phyloP scores from a whole-genome alignment of 2,888 invertebrate species.

The Pandemis cinnamomeana region DNA sequence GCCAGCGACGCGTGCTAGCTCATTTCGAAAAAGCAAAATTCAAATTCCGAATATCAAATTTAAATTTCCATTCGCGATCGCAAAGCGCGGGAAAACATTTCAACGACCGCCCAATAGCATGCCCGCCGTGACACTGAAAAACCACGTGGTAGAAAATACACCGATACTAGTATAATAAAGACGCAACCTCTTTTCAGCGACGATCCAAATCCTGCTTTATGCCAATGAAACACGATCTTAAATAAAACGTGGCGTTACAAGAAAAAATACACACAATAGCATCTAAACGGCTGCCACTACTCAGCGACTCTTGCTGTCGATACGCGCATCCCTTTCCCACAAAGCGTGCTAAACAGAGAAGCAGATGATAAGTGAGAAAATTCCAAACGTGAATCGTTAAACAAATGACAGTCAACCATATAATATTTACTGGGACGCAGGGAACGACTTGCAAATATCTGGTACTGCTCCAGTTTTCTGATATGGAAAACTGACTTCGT shows the following conservation, averaged over 20 bases:
- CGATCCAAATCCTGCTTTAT: slow-evolving; percentile 40
- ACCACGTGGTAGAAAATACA: slow-evolving; percentile 65
- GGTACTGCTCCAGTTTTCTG: slow-evolving; percentile 40
- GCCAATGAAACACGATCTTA: slow-evolving; percentile 1
- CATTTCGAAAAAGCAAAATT: slow-evolving; percentile 47
- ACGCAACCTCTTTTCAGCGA: slow-evolving; percentile 30
- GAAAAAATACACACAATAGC: slow-evolving; percentile 28
- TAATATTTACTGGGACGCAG: slow-evolving; percentile 30
- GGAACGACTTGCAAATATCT: slow-evolving; percentile 42
- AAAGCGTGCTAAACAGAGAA: background rate
- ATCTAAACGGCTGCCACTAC: slow-evolving; percentile 9
- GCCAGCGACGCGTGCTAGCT: slow-evolving; percentile 13
- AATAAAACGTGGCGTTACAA: slow-evolving; percentile 2
- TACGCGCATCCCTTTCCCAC: background rate
- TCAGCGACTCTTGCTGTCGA: background rate
- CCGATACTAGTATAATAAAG: slow-evolving; percentile 42
- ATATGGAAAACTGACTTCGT: slow-evolving; percentile 57
- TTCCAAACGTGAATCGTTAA: background rate
- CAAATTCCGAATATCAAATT: slow-evolving; percentile 47
- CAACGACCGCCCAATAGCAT: slow-evolving; percentile 57
- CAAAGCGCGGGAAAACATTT: slow-evolving; percentile 54
- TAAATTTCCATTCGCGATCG: slow-evolving; percentile 44
- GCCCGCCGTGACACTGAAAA: slow-evolving; percentile 70
- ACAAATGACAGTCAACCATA: background rate
- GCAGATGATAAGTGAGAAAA: background rate